Conservation (phyloP, 2,113 vertebrate species). For the Notiomystis cincta region DNA sequence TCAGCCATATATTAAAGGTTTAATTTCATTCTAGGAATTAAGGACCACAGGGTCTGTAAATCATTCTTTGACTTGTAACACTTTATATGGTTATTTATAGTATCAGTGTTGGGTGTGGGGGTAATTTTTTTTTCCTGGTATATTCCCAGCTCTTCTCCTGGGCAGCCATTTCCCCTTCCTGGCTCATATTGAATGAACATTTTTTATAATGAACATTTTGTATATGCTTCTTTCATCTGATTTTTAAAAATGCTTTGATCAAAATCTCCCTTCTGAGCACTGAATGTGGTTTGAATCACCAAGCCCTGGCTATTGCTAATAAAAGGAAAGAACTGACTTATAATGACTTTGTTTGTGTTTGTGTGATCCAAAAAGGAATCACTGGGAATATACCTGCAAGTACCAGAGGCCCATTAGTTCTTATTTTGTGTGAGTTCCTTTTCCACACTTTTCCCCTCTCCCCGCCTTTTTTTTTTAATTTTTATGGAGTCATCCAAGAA, state of each 20-base stretch:
- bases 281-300: slow-evolving; percentile 49
- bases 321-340: slow-evolving; percentile 3
- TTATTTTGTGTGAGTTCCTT: neutral
- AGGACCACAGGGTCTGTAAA: neutral
- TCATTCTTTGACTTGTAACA: neutral
- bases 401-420: neutral
- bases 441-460: neutral
- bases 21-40: neutral
- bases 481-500: neutral
- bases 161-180: slow-evolving; percentile 25
- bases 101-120: neutral
- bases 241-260: slow-evolving; percentile 56
- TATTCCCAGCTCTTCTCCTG: slow-evolving; percentile 21
- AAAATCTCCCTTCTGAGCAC: slow-evolving; percentile 22
- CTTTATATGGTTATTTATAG: neutral
- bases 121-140: neutral
- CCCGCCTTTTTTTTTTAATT: neutral
- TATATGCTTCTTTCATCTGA: slow-evolving; percentile 41
- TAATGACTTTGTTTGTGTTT: neutral
- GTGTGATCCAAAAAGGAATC: neutral
- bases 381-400: slow-evolving; percentile 2
- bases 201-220: slow-evolving; percentile 37
- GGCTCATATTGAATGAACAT: slow-evolving; percentile 12
- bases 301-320: neutral
- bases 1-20: neutral